Evolutionary conservation across 1,140 invertebrate genomes (phyloP).

Genomic region (Euura lappo): DNA sequence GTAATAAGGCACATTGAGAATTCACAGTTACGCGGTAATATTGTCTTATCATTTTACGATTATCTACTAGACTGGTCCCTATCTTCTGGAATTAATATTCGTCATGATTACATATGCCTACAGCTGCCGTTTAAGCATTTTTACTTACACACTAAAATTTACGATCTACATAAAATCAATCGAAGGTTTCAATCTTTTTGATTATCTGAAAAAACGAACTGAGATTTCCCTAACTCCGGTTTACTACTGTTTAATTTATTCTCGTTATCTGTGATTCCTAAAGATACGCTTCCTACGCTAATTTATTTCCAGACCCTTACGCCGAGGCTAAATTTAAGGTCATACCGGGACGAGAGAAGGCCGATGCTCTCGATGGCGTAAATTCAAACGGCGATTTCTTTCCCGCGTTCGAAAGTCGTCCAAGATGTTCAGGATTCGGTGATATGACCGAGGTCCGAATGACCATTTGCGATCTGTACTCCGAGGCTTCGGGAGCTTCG

Average conservation of each 20-base stretch:
- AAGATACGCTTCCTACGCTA: too few species aligned
- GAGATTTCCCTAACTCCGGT: too few species aligned
- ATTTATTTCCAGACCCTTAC: slow-evolving; percentile 16
- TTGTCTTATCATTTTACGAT: neutral
- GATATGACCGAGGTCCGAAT: slow-evolving; percentile 64
- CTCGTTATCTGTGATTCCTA: too few species aligned
- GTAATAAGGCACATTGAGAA: neutral
- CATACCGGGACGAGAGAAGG: slow-evolving; percentile 45
- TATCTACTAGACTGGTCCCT: slow-evolving; percentile 41
- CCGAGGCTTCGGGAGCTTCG: slow-evolving; percentile 14
- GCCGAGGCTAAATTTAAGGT: slow-evolving; percentile 48
- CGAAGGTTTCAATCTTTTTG: neutral
- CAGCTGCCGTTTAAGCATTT: neutral
- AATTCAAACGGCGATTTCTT: slow-evolving; percentile 39
- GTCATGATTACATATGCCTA: neutral
- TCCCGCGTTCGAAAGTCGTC: slow-evolving; percentile 21
- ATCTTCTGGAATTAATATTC: slow-evolving; percentile 42
- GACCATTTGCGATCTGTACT: slow-evolving; percentile 51
- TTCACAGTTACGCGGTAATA: neutral
- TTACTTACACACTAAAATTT: neutral
- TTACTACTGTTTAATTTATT: too few species aligned
- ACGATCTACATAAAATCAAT: neutral
- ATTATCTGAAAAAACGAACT: neutral
- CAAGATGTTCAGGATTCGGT: slow-evolving; percentile 62
- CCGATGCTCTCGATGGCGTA: slow-evolving; percentile 37